Evolutionary conservation across 1,140 invertebrate genomes (phyloP).

Genomic region (Daktulosphaira vitifoliae): DNA sequence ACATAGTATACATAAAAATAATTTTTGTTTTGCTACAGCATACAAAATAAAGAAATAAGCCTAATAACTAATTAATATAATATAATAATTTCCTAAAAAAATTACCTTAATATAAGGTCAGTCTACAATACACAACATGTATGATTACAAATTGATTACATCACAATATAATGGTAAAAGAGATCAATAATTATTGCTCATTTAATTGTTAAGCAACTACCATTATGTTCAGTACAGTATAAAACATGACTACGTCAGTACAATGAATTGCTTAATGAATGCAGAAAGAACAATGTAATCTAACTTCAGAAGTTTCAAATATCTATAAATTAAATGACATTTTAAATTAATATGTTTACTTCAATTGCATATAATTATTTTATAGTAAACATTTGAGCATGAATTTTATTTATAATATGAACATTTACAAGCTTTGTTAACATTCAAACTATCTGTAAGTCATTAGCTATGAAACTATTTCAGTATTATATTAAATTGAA

Average conservation of each 20-base stretch:
- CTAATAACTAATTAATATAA: neutral
- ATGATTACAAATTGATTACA: slow-evolving; percentile 30
- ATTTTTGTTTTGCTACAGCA: slow-evolving; percentile 18
- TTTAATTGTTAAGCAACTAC: slow-evolving; percentile 23
- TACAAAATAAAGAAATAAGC: slow-evolving; percentile 31
- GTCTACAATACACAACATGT: slow-evolving; percentile 25
- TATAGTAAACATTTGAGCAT: no score
- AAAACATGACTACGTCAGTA: neutral
- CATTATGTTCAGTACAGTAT: slow-evolving; percentile 7
- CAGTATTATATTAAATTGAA: no score
- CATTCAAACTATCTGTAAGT: no score
- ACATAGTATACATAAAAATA: slow-evolving; percentile 15
- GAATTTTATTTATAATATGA: no score
- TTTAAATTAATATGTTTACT: no score
- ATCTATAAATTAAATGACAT: no score
- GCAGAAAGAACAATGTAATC: no score
- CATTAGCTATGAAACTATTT: no score
- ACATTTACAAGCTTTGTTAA: no score
- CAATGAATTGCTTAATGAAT: neutral
- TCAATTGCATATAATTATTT: no score
- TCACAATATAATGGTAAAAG: slow-evolving; percentile 29
- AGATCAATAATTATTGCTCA: slow-evolving; percentile 33
- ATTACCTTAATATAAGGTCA: slow-evolving; percentile 29
- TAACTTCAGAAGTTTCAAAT: no score
- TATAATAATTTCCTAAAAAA: slow-evolving; percentile 4